Evolutionary conservation across 2,888 invertebrate species (phyloP).

Genomic region (Gastrophysa polygoni): DNA sequence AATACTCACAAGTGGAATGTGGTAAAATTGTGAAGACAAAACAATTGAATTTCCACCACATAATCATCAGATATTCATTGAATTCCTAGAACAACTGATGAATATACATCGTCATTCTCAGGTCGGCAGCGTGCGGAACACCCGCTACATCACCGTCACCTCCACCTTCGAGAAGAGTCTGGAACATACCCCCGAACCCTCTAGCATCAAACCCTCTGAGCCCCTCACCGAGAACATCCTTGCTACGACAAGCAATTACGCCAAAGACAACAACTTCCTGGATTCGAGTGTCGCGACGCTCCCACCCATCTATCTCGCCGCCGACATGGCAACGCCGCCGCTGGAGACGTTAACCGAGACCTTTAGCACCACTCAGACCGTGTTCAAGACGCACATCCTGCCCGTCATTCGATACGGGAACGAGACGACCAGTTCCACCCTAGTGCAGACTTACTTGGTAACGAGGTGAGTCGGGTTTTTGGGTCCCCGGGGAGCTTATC

Average conservation of each 20-base stretch:
- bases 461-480: constrained; percentile 68
- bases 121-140: constrained; percentile 87
- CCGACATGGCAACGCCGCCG: constrained; percentile 82
- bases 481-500: too few relatives aligned
- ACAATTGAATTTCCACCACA: too few relatives aligned
- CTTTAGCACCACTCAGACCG: constrained; percentile 87
- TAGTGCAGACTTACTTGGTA: constrained; percentile 88
- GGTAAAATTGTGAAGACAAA: too few relatives aligned
- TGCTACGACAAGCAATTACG: constrained; percentile 75
- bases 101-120: constrained; percentile 54
- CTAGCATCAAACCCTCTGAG: constrained; percentile 66
- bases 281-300: constrained; percentile 84
- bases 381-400: constrained; percentile 86
- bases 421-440: constrained; percentile 77
- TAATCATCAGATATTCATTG: too few relatives aligned
- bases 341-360: constrained; percentile 89
- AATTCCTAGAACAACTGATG: too few relatives aligned
- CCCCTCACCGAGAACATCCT: constrained; percentile 88
- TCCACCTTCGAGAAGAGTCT: constrained; percentile 83
- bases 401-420: constrained; percentile 78
- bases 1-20: too few relatives aligned
- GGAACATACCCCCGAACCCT: constrained; percentile 64
- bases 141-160: constrained; percentile 85
- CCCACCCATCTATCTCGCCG: constrained; percentile 77
- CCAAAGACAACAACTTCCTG: constrained; percentile 69